A percentile compares a stretch with the other conserved stretches of the same genome.
Evolutionary conservation across 2,888 invertebrate genomes (phyloP).

Genomic region (Troides aeacus): DNA sequence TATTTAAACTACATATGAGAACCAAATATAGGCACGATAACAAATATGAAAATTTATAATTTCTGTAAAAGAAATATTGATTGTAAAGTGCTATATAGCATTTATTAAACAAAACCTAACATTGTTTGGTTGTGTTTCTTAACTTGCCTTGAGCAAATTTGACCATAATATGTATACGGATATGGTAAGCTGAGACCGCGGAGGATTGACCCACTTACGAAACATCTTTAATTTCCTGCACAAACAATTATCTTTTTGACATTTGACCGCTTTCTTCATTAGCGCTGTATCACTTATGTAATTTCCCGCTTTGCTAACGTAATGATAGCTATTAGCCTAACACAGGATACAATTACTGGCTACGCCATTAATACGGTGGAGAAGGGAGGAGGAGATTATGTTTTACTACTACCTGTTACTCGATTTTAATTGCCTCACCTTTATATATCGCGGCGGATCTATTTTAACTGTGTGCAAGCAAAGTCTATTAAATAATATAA

Average conservation of each 20-base stretch:
- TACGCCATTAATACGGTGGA: neutral
- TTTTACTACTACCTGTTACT: neutral
- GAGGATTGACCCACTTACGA: slow-evolving; percentile 69
- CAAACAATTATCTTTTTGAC: slow-evolving; percentile 78
- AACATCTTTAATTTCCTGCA: slow-evolving; percentile 76
- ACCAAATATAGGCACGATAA: neutral
- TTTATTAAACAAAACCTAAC: neutral
- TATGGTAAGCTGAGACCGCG: slow-evolving; percentile 38
- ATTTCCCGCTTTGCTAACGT: slow-evolving; percentile 47
- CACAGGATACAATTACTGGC: slow-evolving; percentile 8
- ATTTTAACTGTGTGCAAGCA: too few species aligned
- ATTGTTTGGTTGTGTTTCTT: too few species aligned
- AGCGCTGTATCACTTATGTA: slow-evolving; percentile 56
- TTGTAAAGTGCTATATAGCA: neutral
- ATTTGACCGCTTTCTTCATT: slow-evolving; percentile 77
- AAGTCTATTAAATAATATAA: too few species aligned
- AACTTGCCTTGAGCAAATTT: neutral
- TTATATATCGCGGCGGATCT: too few species aligned
- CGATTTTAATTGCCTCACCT: too few species aligned
- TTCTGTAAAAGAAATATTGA: neutral
- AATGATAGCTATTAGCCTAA: slow-evolving; percentile 12
- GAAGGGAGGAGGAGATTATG: neutral
- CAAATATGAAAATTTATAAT: neutral
- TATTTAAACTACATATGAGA: neutral
- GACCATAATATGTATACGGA: slow-evolving; percentile 18